Evolutionary conservation across 2,113 vertebrate genomes (phyloP).

Genomic region (Circaetus cinerascens): DNA sequence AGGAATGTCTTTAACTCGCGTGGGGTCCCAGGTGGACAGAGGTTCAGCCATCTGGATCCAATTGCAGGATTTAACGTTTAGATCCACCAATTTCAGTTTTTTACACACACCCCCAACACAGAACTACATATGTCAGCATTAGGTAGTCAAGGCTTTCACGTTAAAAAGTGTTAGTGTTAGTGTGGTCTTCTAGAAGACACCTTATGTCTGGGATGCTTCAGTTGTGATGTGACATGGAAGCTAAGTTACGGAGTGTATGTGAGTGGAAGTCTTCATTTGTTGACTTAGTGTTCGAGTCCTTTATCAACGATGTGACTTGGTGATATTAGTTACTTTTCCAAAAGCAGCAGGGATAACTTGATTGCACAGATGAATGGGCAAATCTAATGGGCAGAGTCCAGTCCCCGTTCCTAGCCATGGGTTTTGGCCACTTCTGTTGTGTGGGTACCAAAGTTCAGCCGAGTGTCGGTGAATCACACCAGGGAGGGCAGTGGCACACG

Average conservation of each 20-base stretch:
- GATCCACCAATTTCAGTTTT: not conserved
- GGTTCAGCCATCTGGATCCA: not conserved
- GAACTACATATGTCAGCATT: not conserved
- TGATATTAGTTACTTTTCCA: not conserved
- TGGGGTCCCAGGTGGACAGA: not conserved
- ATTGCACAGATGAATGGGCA: not conserved
- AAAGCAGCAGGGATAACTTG: not conserved
- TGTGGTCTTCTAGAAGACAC: not conserved
- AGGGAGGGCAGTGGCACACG: not conserved
- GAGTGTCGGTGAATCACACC: accelerated
- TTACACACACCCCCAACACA: not conserved
- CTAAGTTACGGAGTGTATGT: not conserved
- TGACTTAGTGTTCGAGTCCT: not conserved
- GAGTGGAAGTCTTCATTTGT: not conserved
- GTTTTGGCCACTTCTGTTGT: not conserved
- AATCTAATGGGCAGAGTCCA: not conserved
- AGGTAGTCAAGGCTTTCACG: not conserved
- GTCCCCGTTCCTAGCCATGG: accelerated
- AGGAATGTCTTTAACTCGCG: accelerated
- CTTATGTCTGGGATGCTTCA: not conserved
- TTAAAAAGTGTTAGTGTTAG: not conserved
- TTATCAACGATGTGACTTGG: not conserved
- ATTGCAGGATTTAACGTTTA: accelerated
- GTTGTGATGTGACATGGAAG: not conserved
- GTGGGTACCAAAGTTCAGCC: not conserved